Evolutionary conservation across 1,140 invertebrate species (phyloP), one percentile per base, ranked within the genome.

Genomic region (Procambarus virginalis): DNA sequence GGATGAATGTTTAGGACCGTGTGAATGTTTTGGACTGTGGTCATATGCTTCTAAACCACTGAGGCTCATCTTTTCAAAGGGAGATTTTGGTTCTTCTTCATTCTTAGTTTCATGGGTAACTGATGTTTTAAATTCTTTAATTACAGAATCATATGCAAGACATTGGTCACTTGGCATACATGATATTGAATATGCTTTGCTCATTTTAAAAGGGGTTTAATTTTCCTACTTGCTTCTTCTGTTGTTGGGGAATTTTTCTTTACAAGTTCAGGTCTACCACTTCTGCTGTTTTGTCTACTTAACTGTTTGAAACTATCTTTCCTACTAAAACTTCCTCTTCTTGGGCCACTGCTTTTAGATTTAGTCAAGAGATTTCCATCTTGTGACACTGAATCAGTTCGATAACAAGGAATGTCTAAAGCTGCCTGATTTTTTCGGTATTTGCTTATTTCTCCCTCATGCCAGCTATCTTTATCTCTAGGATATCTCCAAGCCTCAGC

Each of bases 401-500:
- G 58, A 64, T 78, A 78, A 34, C 34, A 34, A 46, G 55, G 55
- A 48, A 76, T 20, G 9, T 79, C 73, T 34, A 64, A 64, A 9
- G n/a, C 48, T 4, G 51, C 17, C 9, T 58, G 58, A n/a, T 79
- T 60, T 45, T 60, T 58, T 22, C 73, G 46, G 58, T 48, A 79
- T 45, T 84, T 84, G 12, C 20, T 58, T 64, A 89, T 83, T 58
- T 88, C 78, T 34, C 60, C 86, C 64, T 89, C 88, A 55, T 89
- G 88, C 88, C 88, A 89, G 45, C 45, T 78, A 9, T 89, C 88
- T 22, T 58, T 70, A 8, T 89, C 88, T 12, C 76, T 49, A 45
- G 88, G 88, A 55, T 49, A 83, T 73, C 88, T 83, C 88, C 88
- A 89, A 14, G 88, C 75, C 73, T 89, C 88, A 4, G 82, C 88